Evolutionary conservation across 2,113 vertebrate genomes (phyloP).

Genomic region (Pteronura brasiliensis): DNA sequence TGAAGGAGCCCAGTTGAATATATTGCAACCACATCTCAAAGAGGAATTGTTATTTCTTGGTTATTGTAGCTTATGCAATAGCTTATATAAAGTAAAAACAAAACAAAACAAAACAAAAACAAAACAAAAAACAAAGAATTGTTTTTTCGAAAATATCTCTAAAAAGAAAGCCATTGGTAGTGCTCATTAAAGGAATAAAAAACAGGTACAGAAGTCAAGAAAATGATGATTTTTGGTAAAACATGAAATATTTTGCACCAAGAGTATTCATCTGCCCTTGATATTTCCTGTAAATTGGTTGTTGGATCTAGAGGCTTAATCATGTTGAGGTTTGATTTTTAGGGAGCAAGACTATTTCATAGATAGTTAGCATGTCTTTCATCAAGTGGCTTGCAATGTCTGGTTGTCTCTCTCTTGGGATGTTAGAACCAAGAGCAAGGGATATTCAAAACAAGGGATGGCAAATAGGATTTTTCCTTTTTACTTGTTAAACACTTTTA

Average conservation of each 20-base stretch:
- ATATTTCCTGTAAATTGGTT: not conserved
- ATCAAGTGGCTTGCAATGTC: not conserved
- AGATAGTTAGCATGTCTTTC: not conserved
- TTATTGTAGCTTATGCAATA: not conserved
- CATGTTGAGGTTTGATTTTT: not conserved
- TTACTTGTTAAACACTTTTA: not conserved
- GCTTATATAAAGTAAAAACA: not conserved
- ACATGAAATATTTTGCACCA: not conserved
- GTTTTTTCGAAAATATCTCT: not conserved
- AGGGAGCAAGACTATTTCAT: not conserved
- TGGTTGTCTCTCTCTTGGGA: not conserved
- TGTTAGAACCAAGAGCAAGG: not conserved
- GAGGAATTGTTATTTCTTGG: not conserved
- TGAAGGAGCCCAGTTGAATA: not conserved
- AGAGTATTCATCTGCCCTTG: not conserved
- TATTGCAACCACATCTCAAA: not conserved
- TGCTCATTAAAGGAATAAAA: not conserved
- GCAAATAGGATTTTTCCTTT: not conserved
- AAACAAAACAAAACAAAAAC: too few species aligned
- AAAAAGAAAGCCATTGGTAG: not conserved
- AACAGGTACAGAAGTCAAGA: not conserved
- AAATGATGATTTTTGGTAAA: not conserved
- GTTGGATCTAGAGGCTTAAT: not conserved
- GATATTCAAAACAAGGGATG: not conserved
- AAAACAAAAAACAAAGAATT: not conserved